phyloP scores from a whole-genome alignment of 2,888 invertebrate genomes.

The Elmis aenea region DNA sequence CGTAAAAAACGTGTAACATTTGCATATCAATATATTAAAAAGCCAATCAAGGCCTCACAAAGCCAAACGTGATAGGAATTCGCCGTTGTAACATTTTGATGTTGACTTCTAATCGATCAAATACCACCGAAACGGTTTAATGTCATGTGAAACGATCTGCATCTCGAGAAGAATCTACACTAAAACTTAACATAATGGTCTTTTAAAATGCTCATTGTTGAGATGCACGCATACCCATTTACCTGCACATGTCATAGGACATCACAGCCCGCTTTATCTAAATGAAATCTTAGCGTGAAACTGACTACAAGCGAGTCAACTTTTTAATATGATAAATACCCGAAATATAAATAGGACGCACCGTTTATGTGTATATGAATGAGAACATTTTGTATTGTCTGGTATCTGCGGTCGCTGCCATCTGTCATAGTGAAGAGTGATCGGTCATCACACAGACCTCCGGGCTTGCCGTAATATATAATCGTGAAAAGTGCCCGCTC shows the following conservation, averaged over 20 bases:
- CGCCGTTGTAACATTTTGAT: too few relatives aligned
- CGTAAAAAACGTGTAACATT: too few relatives aligned
- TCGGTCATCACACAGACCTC: conserved; percentile 44
- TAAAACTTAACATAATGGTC: conserved; percentile 25
- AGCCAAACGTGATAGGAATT: neutral
- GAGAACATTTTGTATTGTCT: conserved; percentile 41
- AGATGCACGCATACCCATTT: conserved; percentile 37
- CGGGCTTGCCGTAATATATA: conserved; percentile 31
- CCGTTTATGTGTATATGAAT: conserved; percentile 35
- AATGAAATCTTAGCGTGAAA: conserved; percentile 42
- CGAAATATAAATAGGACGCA: conserved; percentile 36
- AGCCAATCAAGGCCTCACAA: too few relatives aligned
- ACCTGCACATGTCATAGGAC: conserved; percentile 41
- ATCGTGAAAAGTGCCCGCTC: too few relatives aligned
- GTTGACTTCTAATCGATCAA: neutral
- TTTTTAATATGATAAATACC: conserved; percentile 44
- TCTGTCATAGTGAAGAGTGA: conserved; percentile 46
- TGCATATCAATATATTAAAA: too few relatives aligned
- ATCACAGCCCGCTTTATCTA: conserved; percentile 38
- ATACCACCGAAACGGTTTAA: too few relatives aligned
- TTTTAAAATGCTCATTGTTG: conserved; percentile 39
- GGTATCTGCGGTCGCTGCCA: conserved; percentile 40
- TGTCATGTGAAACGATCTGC: conserved; percentile 14
- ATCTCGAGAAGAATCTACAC: conserved; percentile 13
- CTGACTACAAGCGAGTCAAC: conserved; percentile 27